phyloP scores from a whole-genome alignment of 2,797 vertebrate species.

The Cetoscarus ocellatus region DNA sequence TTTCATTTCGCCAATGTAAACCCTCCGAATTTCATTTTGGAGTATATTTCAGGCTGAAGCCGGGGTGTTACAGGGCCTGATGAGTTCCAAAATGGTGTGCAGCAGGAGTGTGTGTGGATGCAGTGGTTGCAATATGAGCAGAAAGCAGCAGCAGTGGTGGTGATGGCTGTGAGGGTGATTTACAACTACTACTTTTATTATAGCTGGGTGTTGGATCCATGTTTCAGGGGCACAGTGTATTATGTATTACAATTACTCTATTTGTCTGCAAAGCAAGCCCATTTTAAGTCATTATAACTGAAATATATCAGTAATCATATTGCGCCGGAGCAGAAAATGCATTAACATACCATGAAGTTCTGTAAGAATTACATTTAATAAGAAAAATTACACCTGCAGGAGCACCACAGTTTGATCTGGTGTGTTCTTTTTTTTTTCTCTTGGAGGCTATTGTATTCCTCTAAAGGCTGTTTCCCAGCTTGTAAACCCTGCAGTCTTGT shows the following conservation, averaged over 20 bases:
- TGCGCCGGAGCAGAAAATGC: not conserved
- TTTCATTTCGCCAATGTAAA: conserved; percentile 9
- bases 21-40: conserved; percentile 10
- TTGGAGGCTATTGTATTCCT: not conserved
- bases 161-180: conserved; percentile 20
- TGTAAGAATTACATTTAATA: conserved; percentile 9
- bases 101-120: conserved; percentile 6
- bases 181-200: conserved; percentile 2
- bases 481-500: conserved; percentile 38
- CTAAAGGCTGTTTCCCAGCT: conserved; percentile 31
- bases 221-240: not conserved
- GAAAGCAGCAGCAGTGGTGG: conserved; percentile 9
- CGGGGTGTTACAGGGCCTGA: conserved; percentile 9
- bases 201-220: not conserved
- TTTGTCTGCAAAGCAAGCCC: not conserved
- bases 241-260: conserved; percentile 18
- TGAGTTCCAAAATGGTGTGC: not conserved
- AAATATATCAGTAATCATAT: conserved; percentile 8
- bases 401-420: conserved; percentile 19
- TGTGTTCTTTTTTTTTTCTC: not conserved
- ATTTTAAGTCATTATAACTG: not conserved
- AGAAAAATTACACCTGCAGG: conserved; percentile 1
- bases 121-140: conserved; percentile 10
- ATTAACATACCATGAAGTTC: conserved; percentile 4
- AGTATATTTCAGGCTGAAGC: conserved; percentile 9